Evolutionary conservation across 37 sponge, comb jelly and placozoan species (phyloP), one percentile per base, ranked within the genome.

Genomic region (Axinella damicornis): DNA sequence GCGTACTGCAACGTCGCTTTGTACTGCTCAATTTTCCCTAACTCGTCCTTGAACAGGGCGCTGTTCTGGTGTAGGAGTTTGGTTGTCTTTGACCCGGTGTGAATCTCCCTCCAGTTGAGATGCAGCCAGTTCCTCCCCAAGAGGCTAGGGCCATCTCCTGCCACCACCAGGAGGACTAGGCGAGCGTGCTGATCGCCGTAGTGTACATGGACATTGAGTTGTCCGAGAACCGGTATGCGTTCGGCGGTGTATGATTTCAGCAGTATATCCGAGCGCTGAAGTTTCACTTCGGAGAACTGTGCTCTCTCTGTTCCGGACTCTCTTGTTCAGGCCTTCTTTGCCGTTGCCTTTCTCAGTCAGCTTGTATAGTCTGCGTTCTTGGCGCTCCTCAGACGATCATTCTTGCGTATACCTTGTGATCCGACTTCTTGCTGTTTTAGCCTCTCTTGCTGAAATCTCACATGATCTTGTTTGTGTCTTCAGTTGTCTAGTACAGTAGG

Each of bases 91-190:
- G 21, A 6, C 24, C 38, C 68, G 2, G 64, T 21, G 16, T 60
- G n/a, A n/a, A 83, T 83, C 38, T 58, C 37, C 31, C 4, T 38
- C 84, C 84, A 83, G 40, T 83, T 65, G 38, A 83, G 46, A 6
- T 30, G 24, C 30, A 83, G 54, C 84, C 74, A 83, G 58, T 83
- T 74, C 18, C 84, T 31, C 24, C 84, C 84, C 2, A 79, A 38
- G 1, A 46, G 46, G 6, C 6, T 12, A 12, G 76, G 77, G 1
- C 61, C 77, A 22, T 32, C 30, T 15, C 77, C 77, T 15, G 13
- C 20, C 39, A 76, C 77, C 21, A 76, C 77, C 6, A 12, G n/a
- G n/a, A n/a, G n/a, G n/a, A n/a, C n/a, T 12, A 4, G 9, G 46
- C 4, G 46, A 46, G 6, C 4, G 9, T 9, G 4, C 62, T 57